Evolutionary conservation across 2,113 vertebrate species (phyloP).

Genomic region (Spheniscus mendiculus): DNA sequence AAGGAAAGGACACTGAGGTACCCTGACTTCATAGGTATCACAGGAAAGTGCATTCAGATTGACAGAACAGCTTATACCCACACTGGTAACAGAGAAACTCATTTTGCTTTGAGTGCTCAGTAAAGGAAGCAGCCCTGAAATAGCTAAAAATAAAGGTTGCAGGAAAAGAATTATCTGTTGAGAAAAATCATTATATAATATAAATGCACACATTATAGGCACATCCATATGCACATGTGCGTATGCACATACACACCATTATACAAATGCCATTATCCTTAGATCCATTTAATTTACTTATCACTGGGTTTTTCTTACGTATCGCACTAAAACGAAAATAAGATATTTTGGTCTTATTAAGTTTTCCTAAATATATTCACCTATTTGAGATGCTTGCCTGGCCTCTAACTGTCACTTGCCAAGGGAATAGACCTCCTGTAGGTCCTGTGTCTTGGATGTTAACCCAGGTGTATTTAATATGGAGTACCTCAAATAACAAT

Average conservation of each 20-base stretch:
- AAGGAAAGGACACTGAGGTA: not conserved
- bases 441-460: not conserved
- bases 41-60: not conserved
- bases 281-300: not conserved
- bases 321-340: not conserved
- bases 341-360: not conserved
- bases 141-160: not conserved
- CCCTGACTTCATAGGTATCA: not conserved
- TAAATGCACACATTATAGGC: not conserved
- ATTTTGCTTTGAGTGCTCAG: not conserved
- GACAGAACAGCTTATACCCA: not conserved
- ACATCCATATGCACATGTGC: not conserved
- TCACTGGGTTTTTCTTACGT: not conserved
- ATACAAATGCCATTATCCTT: not conserved
- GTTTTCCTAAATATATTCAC: not conserved
- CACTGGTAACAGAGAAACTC: not conserved
- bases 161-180: not conserved
- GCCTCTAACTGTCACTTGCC: not conserved
- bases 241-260: not conserved
- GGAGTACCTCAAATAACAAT: not conserved
- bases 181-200: not conserved
- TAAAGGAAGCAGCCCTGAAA: not conserved
- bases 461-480: not conserved
- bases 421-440: not conserved
- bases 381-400: not conserved